Base-by-base conservation (phyloP, 2,888 invertebrate genomes). In the Oscheius myriophilus region DNA sequence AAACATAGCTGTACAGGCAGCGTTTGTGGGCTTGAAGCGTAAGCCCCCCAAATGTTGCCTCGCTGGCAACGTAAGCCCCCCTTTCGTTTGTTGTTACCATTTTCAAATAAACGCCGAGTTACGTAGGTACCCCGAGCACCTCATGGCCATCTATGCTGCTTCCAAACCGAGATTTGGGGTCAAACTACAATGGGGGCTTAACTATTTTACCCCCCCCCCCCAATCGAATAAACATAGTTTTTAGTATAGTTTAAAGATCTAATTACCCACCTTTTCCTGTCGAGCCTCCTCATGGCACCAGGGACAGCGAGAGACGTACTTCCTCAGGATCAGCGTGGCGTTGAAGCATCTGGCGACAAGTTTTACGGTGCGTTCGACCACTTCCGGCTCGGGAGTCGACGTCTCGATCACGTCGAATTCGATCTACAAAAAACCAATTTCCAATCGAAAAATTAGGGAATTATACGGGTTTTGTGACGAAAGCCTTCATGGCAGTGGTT, bases 251-350 rank as follows among this genome's bases (percentile, higher is more conserved):
- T 39, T 41, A 18, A 16, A 39, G 16, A 2, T 54, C 16, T n/a
- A 26, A n/a, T 16, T 6, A 12, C 54, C 23, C 21, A 43, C 58
- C 45, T 41, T 58, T 21, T 58, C 58, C 18, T 23, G 21, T 12
- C 42, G 42, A 3, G 42, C 43, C 18, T 33, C 39, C n/a, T 58
- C 58, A 3, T 42, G 58, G 23, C 58, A 58, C 58, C 58, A 58
- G 18, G 58, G 58, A 43, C 58, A 58, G 14, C 23, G 42, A 1
- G 14, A 23, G 21, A 25, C 45, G 58, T 58, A 25, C 18, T 23
- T 58, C 23, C 45, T 58, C 25, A 58, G 42, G 1, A 45, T n/a
- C n/a, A 58, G 45, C 25, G 58, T 58, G 12, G 26, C 58, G 25
- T 58, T 58, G 58, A 43, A 45, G 25, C 58, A 58, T 1, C 42